A percentile compares a stretch with the other conserved stretches of the same genome.
Evolutionary conservation across 2,797 vertebrate species (phyloP).

Genomic region (Pangasius sanitwongsei): DNA sequence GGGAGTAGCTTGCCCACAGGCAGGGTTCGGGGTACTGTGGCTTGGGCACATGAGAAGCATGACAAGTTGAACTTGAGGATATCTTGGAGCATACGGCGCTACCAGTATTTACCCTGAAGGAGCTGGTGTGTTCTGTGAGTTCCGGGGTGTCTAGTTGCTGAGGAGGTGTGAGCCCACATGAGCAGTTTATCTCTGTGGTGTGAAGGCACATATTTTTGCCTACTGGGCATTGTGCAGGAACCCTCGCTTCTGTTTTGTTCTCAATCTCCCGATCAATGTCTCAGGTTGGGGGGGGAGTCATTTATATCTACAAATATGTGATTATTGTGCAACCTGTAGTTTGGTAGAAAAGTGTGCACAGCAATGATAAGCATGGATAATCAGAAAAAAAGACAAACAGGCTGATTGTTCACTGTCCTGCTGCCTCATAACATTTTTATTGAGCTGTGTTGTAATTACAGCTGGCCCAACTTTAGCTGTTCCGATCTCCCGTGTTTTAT

Average conservation of each 20-base stretch:
- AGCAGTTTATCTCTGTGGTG: not conserved
- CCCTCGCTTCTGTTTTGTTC: not conserved
- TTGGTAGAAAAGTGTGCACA: not conserved
- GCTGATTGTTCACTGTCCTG: not conserved
- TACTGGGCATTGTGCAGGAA: not conserved
- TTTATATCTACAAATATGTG: not conserved
- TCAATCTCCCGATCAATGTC: not conserved
- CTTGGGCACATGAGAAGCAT: no score
- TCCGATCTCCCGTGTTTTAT: not conserved
- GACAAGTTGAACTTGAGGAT: not conserved
- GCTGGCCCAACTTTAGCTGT: not conserved
- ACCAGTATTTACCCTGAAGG: not conserved
- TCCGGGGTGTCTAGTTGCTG: not conserved
- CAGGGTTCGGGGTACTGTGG: not conserved
- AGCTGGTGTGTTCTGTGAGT: not conserved
- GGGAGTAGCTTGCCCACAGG: not conserved
- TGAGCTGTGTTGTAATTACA: not conserved
- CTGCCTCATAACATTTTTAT: constrained; percentile 4
- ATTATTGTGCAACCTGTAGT: not conserved
- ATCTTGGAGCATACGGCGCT: not conserved
- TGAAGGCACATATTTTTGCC: not conserved
- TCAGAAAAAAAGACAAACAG: not conserved
- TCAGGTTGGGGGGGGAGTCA: not conserved
- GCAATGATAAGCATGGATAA: not conserved
- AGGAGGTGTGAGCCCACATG: not conserved